Evolutionary conservation across 1,140 invertebrate genomes (phyloP), one percentile per base, ranked within the genome.

Genomic region (Drosophila ficusphila): DNA sequence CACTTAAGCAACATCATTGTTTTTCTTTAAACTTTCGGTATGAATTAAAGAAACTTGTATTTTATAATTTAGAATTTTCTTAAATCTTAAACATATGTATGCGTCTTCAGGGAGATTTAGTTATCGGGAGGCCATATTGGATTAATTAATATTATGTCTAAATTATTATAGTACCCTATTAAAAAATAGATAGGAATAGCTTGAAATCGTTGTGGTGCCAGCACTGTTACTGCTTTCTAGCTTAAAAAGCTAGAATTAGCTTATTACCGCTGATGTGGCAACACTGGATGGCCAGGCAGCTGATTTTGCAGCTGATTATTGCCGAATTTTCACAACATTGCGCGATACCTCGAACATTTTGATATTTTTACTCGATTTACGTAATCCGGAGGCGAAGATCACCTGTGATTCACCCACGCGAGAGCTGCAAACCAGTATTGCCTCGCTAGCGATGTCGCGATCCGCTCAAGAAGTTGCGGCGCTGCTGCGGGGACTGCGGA

Each of bases 401-500:
- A 12, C 16, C 19, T 23, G 11, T 34, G 48, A 53, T 16, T 23
- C 47, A 57, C 54, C 47, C 19, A 18, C 27, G 54, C 29, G 19
- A 21, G 44, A 14, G 46, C n/a, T 8, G n/a, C 19, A 34, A 57
- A 57, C 54, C 48, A 33, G 48, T 51, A 27, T 46, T 16, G 2
- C 42, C n/a, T 7, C 41, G n/a, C 6, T 21, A 9, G 46, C 41
- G 33, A 90, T 90, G 89, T 34, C 85, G 44, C 85, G 88, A 29
- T 53, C 76, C 33, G 58, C 74, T 18, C 93, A 93, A 79, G 95
- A 96, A 89, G 56, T 94, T 33, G 83, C 93, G 53, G 93, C 93
- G 31, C 89, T 95, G 61, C 83, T 95, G 64, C 93, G 93, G 74
- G 95, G 95, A 18, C 72, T 95, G 53, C 93, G 94, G 76, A 91